Base-by-base conservation (phyloP, 2,797 vertebrate genomes). In the Dermochelys coriacea region DNA sequence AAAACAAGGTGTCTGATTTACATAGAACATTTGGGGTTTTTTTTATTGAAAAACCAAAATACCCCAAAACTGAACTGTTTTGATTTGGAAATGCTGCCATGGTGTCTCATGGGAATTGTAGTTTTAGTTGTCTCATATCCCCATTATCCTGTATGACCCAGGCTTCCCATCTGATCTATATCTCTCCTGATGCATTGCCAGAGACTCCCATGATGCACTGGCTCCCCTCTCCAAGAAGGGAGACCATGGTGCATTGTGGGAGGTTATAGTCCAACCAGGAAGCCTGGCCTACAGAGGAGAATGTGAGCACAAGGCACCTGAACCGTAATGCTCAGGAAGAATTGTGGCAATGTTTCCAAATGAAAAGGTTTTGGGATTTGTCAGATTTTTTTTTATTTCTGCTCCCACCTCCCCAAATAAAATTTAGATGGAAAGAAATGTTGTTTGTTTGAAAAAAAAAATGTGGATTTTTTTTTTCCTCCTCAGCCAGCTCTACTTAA, bases 301-400 rank as follows among this genome's bases (percentile, higher is more conserved):
- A 31, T 41, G 45, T 34, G 6, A 85, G 21, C 68, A 90, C 0
- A 0, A 59, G 87, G 47, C 9, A 80, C 45, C 2, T 37, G 31
- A 93, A 59, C 5, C 83, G 54, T n/a, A 61, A 41, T 49, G 77
- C 75, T 29, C 61, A 10, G 41, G 77, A 68, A 16, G 45, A 34
- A 74, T 0, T 29, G 25, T 12, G 16, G n/a, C 12, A 83, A 83
- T 83, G 59, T 4, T 85, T 80, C 4, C 51, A 47, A 47, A 71
- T 29, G 31, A 37, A 45, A 7, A 27, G 1, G 4, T 23, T 16
- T 71, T 71, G 9, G 3, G 64, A 41, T 37, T 61, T 64, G 16
- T 19, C 34, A n/a, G 34, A 19, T n/a, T n/a, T n/a, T 64, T 64
- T 64, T 64, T 64, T 19, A 27, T 49, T 77, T 77, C 45, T 77